Percentiles rank a stretch among this genome's conserved stretches.
phyloP scores from a whole-genome alignment of 1,140 invertebrate genomes.

The Marisa cornuarietis region DNA sequence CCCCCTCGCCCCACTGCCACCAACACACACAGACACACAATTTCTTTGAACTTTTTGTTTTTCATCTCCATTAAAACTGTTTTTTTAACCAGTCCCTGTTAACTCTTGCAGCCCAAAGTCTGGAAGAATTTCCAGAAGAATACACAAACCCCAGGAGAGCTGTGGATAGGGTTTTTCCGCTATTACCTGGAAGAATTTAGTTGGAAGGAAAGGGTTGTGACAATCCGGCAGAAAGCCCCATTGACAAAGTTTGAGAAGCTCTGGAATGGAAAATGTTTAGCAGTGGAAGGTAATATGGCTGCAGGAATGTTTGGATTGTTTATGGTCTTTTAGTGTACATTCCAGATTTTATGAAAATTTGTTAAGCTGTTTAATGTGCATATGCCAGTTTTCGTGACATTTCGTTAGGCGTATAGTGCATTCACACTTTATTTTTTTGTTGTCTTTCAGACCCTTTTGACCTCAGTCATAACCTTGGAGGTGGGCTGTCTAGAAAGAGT shows the following conservation, averaged over 20 bases:
- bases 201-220: constrained; percentile 70
- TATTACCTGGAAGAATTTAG: constrained; percentile 73
- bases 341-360: too few species aligned
- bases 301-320: too few species aligned
- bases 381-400: too few species aligned
- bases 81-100: constrained; percentile 11
- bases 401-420: too few species aligned
- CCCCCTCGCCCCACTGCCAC: too few species aligned
- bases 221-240: constrained; percentile 67
- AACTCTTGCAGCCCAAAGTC: constrained; percentile 60
- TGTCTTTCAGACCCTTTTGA: constrained; percentile 72
- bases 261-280: constrained; percentile 71
- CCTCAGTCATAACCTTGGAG: constrained; percentile 72
- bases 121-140: constrained; percentile 69
- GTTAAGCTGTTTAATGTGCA: too few species aligned
- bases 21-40: background rate
- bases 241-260: constrained; percentile 71
- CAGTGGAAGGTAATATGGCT: constrained; percentile 69
- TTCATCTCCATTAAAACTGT: too few species aligned
- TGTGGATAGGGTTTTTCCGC: constrained; percentile 71
- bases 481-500: constrained; percentile 72
- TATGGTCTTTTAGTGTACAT: too few species aligned
- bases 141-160: constrained; percentile 66
- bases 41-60: background rate
- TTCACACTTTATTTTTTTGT: constrained; percentile 22